phyloP scores from a whole-genome alignment of 2,797 vertebrate genomes.

The Mormyrops attenuatus region DNA sequence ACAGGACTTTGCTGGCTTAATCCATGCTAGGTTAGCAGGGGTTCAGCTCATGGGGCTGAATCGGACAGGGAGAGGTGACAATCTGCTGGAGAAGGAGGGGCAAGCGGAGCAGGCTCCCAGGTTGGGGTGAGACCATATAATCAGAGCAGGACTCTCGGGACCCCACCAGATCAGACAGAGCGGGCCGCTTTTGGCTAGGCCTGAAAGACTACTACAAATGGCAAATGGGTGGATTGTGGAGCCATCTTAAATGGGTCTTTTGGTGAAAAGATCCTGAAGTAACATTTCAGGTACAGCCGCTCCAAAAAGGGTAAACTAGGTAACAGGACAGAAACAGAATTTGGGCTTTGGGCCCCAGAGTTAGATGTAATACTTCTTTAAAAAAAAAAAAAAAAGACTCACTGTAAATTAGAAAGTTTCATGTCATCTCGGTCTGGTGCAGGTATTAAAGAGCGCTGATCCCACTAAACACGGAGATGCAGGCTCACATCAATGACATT shows the following conservation, averaged over 20 bases:
- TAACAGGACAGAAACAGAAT: background rate
- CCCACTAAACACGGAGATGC: background rate
- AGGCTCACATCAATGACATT: background rate
- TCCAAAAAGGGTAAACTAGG: constrained; percentile 9
- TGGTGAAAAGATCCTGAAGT: background rate
- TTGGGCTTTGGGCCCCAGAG: background rate
- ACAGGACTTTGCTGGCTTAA: background rate
- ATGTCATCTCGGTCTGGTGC: background rate
- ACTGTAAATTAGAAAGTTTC: background rate
- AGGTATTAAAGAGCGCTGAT: background rate
- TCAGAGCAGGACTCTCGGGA: background rate
- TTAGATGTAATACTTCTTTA: background rate
- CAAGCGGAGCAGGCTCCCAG: background rate
- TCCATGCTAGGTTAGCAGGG: background rate
- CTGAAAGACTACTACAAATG: background rate
- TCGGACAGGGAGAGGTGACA: background rate
- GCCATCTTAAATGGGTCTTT: background rate
- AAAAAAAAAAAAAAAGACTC: background rate
- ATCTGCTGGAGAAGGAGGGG: background rate
- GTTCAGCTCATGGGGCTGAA: background rate
- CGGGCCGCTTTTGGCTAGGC: background rate
- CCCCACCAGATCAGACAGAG: background rate
- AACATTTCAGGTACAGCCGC: background rate
- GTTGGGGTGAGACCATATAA: background rate
- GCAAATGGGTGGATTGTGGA: background rate